A percentile compares a stretch with the other conserved stretches of the same genome.
These are phyloP conservation scores for Pteruthius melanotis DNA, from an alignment of 2,113 vertebrate species.

Conservation along the genomic window DNA sequence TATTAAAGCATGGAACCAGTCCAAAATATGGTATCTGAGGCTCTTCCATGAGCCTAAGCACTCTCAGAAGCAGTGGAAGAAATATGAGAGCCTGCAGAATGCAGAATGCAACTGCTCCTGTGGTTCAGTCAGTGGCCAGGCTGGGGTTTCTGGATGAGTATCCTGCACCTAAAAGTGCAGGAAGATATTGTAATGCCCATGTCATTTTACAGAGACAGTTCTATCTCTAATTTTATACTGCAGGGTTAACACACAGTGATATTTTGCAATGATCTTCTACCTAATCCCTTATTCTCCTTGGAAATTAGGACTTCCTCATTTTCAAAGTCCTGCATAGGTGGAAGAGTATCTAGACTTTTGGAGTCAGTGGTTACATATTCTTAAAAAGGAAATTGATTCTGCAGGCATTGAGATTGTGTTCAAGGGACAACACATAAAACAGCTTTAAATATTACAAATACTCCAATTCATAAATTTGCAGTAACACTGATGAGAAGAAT, in stretches of 20 bases:
- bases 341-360: background rate
- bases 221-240: background rate
- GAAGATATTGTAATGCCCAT: background rate
- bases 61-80: background rate
- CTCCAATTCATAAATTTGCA: background rate
- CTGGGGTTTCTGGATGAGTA: background rate
- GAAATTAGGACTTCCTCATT: background rate
- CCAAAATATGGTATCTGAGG: fast-evolving
- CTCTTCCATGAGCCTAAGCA: background rate
- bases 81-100: background rate
- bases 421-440: background rate
- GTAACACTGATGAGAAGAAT: background rate
- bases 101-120: background rate
- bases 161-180: background rate
- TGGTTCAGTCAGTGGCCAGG: background rate
- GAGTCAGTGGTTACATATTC: background rate
- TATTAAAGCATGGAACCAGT: background rate
- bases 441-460: background rate
- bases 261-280: background rate
- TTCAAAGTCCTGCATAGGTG: background rate
- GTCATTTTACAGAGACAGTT: background rate
- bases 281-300: background rate
- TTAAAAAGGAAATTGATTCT: background rate
- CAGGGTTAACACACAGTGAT: background rate
- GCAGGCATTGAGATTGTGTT: background rate